These are phyloP conservation scores for Monochamus saltuarius DNA, from an alignment of 1,140 invertebrate genomes.

Conservation along the genomic window DNA sequence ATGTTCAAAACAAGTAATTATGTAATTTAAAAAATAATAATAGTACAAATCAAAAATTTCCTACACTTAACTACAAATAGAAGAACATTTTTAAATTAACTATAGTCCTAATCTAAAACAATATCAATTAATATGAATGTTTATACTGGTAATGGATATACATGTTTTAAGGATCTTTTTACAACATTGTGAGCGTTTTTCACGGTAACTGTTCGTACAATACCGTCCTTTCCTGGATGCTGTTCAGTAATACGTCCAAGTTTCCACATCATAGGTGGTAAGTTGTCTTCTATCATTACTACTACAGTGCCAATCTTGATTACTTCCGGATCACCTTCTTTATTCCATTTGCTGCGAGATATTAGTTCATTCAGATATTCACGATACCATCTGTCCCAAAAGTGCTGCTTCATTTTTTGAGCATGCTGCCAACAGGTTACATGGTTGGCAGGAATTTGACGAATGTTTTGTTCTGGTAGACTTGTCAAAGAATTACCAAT, in stretches of 20 bases:
- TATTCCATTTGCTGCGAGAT: constrained; percentile 23
- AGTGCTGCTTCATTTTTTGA: constrained; percentile 36
- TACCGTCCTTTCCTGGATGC: constrained; percentile 35
- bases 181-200: constrained; percentile 19
- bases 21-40: too few species aligned
- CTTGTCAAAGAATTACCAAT: constrained; percentile 38
- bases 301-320: constrained; percentile 13
- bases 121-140: background rate
- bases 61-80: background rate
- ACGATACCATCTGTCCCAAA: constrained; percentile 44
- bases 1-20: background rate
- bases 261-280: constrained; percentile 37
- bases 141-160: constrained; percentile 13
- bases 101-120: background rate
- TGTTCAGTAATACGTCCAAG: constrained; percentile 34
- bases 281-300: constrained; percentile 12
- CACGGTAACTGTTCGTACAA: constrained; percentile 31
- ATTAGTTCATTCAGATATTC: constrained; percentile 45
- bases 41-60: background rate
- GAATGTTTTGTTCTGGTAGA: constrained; percentile 17
- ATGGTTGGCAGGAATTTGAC: constrained; percentile 18
- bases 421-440: constrained; percentile 35
- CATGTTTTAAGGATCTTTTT: constrained; percentile 9
- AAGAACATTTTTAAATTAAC: too few species aligned
- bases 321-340: constrained; percentile 34